Evolutionary conservation across 2,797 vertebrate species (phyloP).

Genomic region (Coccyzus lansbergi): DNA sequence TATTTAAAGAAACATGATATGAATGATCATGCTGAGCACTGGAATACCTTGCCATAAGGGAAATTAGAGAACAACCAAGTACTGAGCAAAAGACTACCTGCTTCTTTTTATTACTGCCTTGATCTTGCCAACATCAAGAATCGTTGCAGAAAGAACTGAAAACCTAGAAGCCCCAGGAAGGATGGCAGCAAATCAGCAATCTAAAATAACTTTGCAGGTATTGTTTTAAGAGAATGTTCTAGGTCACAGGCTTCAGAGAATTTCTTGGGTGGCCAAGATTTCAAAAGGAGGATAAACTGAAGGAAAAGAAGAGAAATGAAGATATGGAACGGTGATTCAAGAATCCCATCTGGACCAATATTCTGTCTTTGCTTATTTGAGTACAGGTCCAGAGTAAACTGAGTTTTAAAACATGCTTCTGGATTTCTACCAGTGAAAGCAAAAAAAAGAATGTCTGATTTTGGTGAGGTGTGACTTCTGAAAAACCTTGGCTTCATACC

Average conservation of each 20-base stretch:
- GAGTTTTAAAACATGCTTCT: background rate
- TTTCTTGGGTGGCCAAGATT: background rate
- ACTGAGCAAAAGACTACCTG: background rate
- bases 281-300: background rate
- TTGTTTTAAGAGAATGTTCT: background rate
- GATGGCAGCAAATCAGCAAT: background rate
- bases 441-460: background rate
- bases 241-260: background rate
- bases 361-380: background rate
- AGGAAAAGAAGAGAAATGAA: background rate
- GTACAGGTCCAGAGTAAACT: constrained; percentile 14
- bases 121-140: background rate
- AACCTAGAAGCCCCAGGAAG: background rate
- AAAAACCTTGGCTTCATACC: background rate
- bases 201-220: background rate
- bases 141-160: background rate
- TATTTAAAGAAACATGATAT: background rate
- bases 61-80: background rate
- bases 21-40: rapidly evolving
- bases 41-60: background rate
- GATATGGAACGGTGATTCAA: background rate
- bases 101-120: background rate
- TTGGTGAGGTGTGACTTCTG: background rate
- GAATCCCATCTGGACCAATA: background rate
- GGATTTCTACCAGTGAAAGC: constrained; percentile 15